A percentile compares a stretch with the other conserved stretches of the same genome.
Evolutionary conservation across 2,113 vertebrate species (phyloP).

Genomic region (Electrona antarctica): DNA sequence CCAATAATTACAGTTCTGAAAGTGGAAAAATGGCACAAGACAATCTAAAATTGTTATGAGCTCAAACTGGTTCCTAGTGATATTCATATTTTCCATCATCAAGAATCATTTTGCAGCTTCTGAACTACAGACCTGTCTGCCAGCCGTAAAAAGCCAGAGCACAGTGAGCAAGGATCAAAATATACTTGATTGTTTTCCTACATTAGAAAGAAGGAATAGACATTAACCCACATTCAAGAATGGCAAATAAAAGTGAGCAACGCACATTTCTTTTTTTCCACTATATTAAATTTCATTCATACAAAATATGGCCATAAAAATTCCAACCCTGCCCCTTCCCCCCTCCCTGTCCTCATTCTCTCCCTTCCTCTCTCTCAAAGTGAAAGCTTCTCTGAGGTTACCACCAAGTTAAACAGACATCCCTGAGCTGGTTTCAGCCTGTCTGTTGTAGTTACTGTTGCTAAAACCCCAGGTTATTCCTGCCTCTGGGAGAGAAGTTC

Average conservation of each 20-base stretch:
- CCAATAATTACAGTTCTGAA: conserved; percentile 37
- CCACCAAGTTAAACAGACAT: conserved; percentile 63
- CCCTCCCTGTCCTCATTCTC: not conserved
- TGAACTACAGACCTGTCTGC: not conserved
- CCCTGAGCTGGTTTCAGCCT: conserved; percentile 64
- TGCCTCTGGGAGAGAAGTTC: conserved; percentile 74
- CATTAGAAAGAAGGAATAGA: conserved; percentile 36
- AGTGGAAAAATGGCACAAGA: conserved; percentile 18
- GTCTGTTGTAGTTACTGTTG: conserved; percentile 85
- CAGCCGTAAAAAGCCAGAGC: conserved; percentile 19
- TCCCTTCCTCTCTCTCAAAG: conserved; percentile 39
- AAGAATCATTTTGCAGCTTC: conserved; percentile 20
- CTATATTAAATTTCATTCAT: conserved; percentile 48
- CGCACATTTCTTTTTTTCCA: conserved; percentile 1
- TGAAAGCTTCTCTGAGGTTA: conserved; percentile 62
- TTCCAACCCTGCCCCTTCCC: conserved; percentile 32
- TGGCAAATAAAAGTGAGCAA: conserved; percentile 34
- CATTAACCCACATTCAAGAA: conserved; percentile 51
- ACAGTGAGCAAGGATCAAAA: not conserved
- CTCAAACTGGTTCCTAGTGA: not conserved
- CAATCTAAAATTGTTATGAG: not conserved
- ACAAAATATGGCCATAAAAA: conserved; percentile 44
- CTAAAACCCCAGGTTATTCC: conserved; percentile 74
- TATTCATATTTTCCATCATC: conserved; percentile 41
- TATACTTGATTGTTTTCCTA: conserved; percentile 12